These are phyloP conservation scores for Volucella inflata DNA, from an alignment of 2,888 invertebrate genomes.

Conservation along the genomic window DNA sequence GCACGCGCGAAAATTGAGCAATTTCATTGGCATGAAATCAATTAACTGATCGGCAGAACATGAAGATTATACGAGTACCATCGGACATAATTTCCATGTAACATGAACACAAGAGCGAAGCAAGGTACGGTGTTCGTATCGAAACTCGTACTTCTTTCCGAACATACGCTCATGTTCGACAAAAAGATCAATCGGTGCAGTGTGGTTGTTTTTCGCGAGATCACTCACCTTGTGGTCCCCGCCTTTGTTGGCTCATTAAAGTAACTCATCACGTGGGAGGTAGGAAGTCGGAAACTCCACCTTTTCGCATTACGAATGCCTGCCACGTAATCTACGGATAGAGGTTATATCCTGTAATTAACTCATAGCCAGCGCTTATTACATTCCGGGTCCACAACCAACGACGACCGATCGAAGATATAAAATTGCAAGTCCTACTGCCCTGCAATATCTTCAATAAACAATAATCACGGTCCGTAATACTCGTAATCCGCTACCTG, in stretches of 20 bases:
- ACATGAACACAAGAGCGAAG: constrained; percentile 51
- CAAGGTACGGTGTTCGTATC: background rate
- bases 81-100: constrained; percentile 72
- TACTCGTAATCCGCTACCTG: constrained; percentile 73
- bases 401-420: constrained; percentile 20
- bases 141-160: too few relatives aligned
- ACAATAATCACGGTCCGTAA: constrained; percentile 67
- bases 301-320: constrained; percentile 28
- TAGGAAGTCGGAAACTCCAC: constrained; percentile 31
- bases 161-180: background rate
- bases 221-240: background rate
- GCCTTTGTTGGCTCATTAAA: background rate
- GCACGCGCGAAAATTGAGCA: constrained; percentile 73
- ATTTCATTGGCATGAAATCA: constrained; percentile 75
- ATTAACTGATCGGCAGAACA: constrained; percentile 74
- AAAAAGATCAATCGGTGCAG: constrained; percentile 32
- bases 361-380: constrained; percentile 52
- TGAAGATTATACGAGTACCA: constrained; percentile 72
- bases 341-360: constrained; percentile 61
- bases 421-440: constrained; percentile 70
- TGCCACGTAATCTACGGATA: constrained; percentile 5
- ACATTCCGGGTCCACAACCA: constrained; percentile 15
- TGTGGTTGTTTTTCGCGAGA: background rate
- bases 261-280: constrained; percentile 9
- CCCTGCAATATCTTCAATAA: constrained; percentile 72